Percentiles rank a stretch among this genome's conserved stretches.
These are phyloP conservation scores for Beris chalybata DNA, from an alignment of 2,888 invertebrate species.

Conservation along the genomic window DNA sequence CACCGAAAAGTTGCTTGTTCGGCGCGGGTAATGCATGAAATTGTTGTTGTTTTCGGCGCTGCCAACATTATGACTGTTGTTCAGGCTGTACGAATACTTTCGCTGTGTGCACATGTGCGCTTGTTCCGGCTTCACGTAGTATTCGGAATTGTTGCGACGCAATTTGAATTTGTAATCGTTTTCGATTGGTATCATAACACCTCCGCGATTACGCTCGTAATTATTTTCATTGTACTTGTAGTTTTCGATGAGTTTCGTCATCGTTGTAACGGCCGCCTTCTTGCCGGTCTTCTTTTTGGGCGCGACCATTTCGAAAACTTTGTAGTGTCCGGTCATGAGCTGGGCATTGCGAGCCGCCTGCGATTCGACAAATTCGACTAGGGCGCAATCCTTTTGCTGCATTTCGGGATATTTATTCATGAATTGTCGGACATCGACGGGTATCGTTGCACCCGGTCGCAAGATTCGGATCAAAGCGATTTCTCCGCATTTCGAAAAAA, in stretches of 20 bases:
- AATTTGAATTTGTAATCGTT: conserved; percentile 50
- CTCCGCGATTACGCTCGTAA: conserved; percentile 54
- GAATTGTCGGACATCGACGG: conserved; percentile 88
- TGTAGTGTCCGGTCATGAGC: conserved; percentile 65
- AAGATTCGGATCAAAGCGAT: conserved; percentile 86
- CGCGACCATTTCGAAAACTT: conserved; percentile 78
- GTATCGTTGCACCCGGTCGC: conserved; percentile 85
- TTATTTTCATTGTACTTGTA: conserved; percentile 60
- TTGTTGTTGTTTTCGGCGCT: background rate
- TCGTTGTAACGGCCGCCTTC: conserved; percentile 61
- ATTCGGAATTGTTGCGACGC: conserved; percentile 54
- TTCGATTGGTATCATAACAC: conserved; percentile 44
- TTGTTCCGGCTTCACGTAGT: conserved; percentile 58
- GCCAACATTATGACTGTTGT: conserved; percentile 1
- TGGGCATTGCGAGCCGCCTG: conserved; percentile 83
- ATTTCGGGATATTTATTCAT: conserved; percentile 88
- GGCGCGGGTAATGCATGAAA: conserved; percentile 52
- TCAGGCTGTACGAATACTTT: conserved; percentile 31
- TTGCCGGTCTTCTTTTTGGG: conserved; percentile 73
- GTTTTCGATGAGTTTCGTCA: conserved; percentile 64
- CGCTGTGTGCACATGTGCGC: conserved; percentile 40
- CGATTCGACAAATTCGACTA: conserved; percentile 88
- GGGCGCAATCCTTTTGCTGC: conserved; percentile 82
- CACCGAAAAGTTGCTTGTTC: conserved; percentile 68
- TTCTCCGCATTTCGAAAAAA: conserved; percentile 87